Percentiles rank a stretch among this genome's conserved stretches.
Conservation (phyloP, 2,113 vertebrate species). For the Brachyhypopomus gauderio region DNA sequence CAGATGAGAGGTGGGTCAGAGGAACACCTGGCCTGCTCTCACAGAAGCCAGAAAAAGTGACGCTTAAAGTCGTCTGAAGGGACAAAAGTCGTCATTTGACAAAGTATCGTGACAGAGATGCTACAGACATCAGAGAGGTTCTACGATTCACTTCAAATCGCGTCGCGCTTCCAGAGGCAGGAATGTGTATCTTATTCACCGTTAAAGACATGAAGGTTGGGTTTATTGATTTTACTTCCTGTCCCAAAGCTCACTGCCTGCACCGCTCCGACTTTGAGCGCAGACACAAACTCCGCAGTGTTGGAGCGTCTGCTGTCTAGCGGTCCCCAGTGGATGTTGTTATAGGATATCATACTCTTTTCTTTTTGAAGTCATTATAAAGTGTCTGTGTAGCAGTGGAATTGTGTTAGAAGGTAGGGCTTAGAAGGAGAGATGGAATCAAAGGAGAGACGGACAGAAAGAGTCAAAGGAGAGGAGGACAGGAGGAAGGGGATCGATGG, state of each 20-base stretch:
- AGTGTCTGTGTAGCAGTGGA: constrained; percentile 44
- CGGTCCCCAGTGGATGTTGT: background rate
- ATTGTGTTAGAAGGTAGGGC: background rate
- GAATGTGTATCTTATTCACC: constrained; percentile 53
- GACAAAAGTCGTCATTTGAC: background rate
- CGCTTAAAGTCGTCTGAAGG: background rate
- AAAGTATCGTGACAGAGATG: background rate
- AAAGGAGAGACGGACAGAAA: too few relatives aligned
- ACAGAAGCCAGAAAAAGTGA: constrained; percentile 11
- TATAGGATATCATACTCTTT: background rate
- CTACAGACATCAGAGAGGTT: background rate
- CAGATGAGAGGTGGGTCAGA: background rate
- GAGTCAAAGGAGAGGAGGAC: too few relatives aligned
- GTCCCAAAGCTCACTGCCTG: constrained; percentile 60
- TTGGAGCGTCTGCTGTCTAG: background rate
- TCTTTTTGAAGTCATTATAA: constrained; percentile 6
- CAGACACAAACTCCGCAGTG: background rate
- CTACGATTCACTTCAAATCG: background rate
- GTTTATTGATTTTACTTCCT: constrained; percentile 48
- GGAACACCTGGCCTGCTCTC: background rate
- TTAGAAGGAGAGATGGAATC: too few relatives aligned
- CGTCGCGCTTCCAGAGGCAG: background rate
- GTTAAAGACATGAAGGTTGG: constrained; percentile 55
- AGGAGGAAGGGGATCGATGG: background rate
- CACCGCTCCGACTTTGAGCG: constrained; percentile 35